Evolutionary conservation across 2,113 vertebrate genomes (phyloP).

Genomic region (Muscicapa adusta): DNA sequence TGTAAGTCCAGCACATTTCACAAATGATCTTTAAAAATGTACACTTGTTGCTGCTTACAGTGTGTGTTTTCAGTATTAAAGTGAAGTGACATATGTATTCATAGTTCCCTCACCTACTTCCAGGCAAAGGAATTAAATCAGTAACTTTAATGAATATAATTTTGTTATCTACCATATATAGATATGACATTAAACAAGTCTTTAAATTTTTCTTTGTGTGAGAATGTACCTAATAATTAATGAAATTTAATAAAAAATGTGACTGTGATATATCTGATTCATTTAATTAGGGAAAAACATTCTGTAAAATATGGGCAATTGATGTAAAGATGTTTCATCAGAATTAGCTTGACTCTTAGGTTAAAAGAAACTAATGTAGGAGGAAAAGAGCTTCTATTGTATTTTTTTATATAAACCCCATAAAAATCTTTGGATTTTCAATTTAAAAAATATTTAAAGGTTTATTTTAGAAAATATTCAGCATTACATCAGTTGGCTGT

Average conservation of each 20-base stretch:
- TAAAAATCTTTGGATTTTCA: not conserved
- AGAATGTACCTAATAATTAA: conserved; percentile 37
- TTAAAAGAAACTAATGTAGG: conserved; percentile 32
- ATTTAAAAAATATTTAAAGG: not conserved
- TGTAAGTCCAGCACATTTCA: not conserved
- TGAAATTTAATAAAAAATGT: conserved; percentile 47
- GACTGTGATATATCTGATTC: conserved; percentile 25
- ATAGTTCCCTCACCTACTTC: conserved; percentile 14
- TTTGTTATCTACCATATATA: not conserved
- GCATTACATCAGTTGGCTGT: not conserved
- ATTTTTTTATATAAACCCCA: not conserved
- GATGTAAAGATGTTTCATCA: conserved; percentile 26
- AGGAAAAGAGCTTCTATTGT: not conserved
- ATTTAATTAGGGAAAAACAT: conserved; percentile 39
- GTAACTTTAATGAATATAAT: conserved; percentile 5
- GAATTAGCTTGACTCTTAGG: not conserved
- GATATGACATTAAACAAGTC: conserved; percentile 32
- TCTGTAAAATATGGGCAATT: not conserved
- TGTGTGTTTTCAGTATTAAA: not conserved
- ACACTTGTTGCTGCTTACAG: not conserved
- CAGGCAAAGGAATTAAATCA: conserved; percentile 34
- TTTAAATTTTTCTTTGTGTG: conserved; percentile 1
- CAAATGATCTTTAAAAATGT: not conserved
- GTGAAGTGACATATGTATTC: not conserved
- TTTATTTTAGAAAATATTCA: not conserved